Conservation (phyloP, 2,113 vertebrate genomes). For the Archocentrus centrarchus region DNA sequence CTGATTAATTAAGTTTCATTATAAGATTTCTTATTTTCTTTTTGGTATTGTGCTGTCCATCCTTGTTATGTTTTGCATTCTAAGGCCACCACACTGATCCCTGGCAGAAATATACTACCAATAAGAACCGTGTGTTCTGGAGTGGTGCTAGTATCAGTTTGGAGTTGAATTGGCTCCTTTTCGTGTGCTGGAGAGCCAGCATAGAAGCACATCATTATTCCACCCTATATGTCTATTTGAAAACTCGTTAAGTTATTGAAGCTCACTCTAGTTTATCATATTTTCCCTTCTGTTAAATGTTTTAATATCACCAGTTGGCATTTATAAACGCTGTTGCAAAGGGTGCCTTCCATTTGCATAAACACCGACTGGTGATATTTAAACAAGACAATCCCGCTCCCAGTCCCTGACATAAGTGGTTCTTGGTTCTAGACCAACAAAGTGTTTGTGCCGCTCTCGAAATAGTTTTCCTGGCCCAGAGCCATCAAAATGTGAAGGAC, state of each 20-base stretch:
- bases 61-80: neutral
- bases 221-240: slow-evolving; percentile 9
- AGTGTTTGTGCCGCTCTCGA: slow-evolving; percentile 8
- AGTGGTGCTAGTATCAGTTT: neutral
- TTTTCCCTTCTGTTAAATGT: slow-evolving; percentile 15
- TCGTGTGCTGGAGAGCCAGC: neutral
- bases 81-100: neutral
- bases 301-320: slow-evolving; percentile 21
- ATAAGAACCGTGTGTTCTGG: neutral
- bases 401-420: slow-evolving; percentile 21
- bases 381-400: slow-evolving; percentile 19
- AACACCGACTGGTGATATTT: slow-evolving; percentile 22
- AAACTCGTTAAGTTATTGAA: neutral
- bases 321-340: slow-evolving; percentile 11
- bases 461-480: slow-evolving; percentile 13
- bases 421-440: slow-evolving; percentile 22
- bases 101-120: neutral
- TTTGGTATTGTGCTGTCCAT: neutral
- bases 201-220: neutral
- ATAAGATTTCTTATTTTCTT: neutral
- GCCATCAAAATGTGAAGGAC: slow-evolving; percentile 14
- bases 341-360: slow-evolving; percentile 19
- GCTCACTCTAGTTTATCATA: neutral
- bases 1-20: neutral
- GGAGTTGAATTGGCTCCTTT: neutral